Evolutionary conservation across 2,888 invertebrate genomes (phyloP).

Genomic region (Clusia tigrina): DNA sequence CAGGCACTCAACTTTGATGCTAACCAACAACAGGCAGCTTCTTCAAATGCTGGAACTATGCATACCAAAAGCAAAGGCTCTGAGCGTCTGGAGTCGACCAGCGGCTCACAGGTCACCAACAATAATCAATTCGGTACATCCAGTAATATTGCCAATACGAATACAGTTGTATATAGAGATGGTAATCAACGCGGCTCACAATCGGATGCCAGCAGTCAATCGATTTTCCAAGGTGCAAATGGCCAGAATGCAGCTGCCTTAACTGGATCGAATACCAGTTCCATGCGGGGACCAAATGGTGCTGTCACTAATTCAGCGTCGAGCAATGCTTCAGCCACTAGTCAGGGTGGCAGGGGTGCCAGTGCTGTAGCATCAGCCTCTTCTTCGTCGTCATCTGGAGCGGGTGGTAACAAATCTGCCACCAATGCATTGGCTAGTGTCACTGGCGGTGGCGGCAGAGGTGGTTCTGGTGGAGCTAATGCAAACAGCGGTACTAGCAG

Average conservation of each 20-base stretch:
- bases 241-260: conserved; percentile 48
- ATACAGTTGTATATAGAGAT: conserved; percentile 46
- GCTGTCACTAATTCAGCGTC: conserved; percentile 51
- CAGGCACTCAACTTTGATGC: conserved; percentile 57
- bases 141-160: conserved; percentile 56
- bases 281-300: conserved; percentile 50
- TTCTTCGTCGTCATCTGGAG: conserved; percentile 35
- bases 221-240: conserved; percentile 50
- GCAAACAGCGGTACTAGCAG: conserved; percentile 32
- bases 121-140: conserved; percentile 50
- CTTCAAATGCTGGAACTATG: conserved; percentile 57
- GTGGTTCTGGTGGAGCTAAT: conserved; percentile 33
- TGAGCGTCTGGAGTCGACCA: conserved; percentile 46
- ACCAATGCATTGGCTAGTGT: conserved; percentile 32
- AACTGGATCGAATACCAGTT: conserved; percentile 49
- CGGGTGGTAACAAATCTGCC: conserved; percentile 25
- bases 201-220: conserved; percentile 57
- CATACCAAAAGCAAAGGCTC: conserved; percentile 40
- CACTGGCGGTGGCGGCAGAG: conserved; percentile 32
- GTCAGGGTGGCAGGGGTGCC: conserved; percentile 45
- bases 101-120: conserved; percentile 51
- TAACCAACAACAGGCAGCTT: conserved; percentile 52
- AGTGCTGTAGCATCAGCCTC: conserved; percentile 47
- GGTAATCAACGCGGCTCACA: conserved; percentile 44
- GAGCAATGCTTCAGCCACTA: conserved; percentile 51